Conservation (phyloP, 2,797 vertebrate species). For the Otolemur crassicaudatus region DNA sequence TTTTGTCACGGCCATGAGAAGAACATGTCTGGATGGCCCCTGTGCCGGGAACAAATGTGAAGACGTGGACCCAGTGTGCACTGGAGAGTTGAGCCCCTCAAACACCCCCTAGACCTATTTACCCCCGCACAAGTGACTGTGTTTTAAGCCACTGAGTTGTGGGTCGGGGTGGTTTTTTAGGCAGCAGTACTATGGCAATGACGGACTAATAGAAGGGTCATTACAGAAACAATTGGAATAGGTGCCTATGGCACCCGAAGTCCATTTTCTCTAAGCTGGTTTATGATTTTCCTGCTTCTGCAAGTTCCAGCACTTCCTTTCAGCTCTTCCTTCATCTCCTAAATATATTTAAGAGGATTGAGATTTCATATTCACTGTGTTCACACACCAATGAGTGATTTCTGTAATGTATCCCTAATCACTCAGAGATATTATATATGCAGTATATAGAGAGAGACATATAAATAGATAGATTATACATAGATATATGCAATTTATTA, state of each 20-base stretch:
- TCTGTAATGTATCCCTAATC: background rate
- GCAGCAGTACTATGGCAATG: background rate
- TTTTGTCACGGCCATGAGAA: background rate
- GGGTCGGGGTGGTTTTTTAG: background rate
- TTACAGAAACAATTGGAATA: background rate
- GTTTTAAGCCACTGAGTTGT: too few species aligned
- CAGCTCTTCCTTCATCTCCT: background rate
- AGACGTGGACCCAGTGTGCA: background rate
- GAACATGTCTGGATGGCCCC: background rate
- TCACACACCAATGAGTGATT: background rate
- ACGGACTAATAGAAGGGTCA: background rate
- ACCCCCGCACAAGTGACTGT: too few species aligned
- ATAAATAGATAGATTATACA: too few species aligned
- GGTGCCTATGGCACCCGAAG: background rate
- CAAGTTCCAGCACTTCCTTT: background rate
- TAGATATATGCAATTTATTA: too few species aligned
- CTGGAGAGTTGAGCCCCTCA: background rate
- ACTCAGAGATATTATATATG: too few species aligned
- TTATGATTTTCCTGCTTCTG: background rate
- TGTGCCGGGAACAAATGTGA: background rate
- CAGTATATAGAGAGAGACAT: background rate
- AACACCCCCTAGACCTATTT: too few species aligned
- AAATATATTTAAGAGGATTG: background rate
- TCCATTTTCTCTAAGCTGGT: background rate
- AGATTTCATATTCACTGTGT: background rate